Base-by-base conservation (phyloP, 2,888 invertebrate species). In the Heliconius ismenius region DNA sequence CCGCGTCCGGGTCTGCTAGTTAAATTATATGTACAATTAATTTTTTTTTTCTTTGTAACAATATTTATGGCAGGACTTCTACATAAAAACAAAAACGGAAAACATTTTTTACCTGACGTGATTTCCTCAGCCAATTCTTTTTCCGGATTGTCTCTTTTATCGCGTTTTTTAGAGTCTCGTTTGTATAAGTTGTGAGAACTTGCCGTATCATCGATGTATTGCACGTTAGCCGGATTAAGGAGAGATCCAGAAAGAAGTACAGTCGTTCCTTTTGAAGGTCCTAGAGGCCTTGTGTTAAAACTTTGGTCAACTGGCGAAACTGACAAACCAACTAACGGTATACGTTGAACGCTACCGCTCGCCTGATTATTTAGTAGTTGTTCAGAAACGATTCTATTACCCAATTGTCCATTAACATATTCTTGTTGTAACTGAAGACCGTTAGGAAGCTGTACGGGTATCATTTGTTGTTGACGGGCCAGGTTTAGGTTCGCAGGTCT, bases 361-460 rank as follows among this genome's bases (percentile, higher is more conserved):
- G 83, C 74, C 32, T 86, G 86, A 6, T 88, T 85, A 78, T 90
- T 92, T 2, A 95, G 84, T 3, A 95, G 88, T 81, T 95, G 96
- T 81, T 95, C 95, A 0, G 95, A 94, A 6, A 95, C 92, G 32
- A 95, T 87, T 28, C 95, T 91, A 64, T 91, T 95, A 1, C 94
- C 95, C 68, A 96, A 94, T 86, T 96, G 96, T 0, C 96, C 96
- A 83, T 96, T 96, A 0, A 95, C 88, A 79, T 95, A 96, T 83
- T 95, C 95, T 74, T 95, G 94, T 80, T 95, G 94, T 65, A 93
- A 90, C 79, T 94, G 92, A 39, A 95, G 88, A 1, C 95, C 95
- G 75, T 94, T 94, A 0, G 93, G 86, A 2, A 92, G 81, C 79
- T 93, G 91, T 4, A 92, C 85, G 6, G 94, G 94, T 10, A 95